A percentile compares a stretch with the other conserved stretches of the same genome.
Conservation (phyloP, 1,140 invertebrate species). For the Hydropsyche tenuis region DNA sequence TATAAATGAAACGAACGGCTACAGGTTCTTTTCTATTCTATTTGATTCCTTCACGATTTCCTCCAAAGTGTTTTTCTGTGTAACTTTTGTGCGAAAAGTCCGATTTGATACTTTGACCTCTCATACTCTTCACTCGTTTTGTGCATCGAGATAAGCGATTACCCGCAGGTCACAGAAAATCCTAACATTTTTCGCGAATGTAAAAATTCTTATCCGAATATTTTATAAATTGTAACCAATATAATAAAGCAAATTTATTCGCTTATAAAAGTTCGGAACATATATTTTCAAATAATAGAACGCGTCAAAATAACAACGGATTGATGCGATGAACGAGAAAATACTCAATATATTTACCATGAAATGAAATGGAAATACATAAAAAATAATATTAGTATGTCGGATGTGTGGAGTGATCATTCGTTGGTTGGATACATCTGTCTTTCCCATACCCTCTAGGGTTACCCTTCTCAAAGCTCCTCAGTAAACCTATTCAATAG, state of each 20-base stretch:
- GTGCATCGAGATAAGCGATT: slow-evolving; percentile 34
- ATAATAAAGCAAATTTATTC: no score
- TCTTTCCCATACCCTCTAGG: slow-evolving; percentile 9
- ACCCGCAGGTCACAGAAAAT: slow-evolving; percentile 15
- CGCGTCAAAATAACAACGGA: no score
- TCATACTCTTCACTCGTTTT: slow-evolving; percentile 31
- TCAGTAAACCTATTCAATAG: slow-evolving; percentile 39
- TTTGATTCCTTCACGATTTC: neutral
- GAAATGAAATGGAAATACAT: neutral
- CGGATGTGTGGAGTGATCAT: neutral
- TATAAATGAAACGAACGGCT: neutral
- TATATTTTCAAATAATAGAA: no score
- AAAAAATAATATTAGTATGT: slow-evolving; percentile 4
- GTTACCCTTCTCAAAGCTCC: slow-evolving; percentile 36
- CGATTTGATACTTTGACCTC: slow-evolving; percentile 28
- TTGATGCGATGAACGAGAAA: no score
- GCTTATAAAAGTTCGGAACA: no score
- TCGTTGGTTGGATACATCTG: slow-evolving; percentile 31
- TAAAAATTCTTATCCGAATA: neutral
- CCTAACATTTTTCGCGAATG: slow-evolving; percentile 17
- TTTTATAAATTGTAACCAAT: neutral
- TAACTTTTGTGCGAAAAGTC: neutral
- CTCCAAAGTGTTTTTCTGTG: no score
- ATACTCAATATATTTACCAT: no score
- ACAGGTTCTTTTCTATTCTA: neutral